Conservation (phyloP, 1,140 invertebrate species). For the Sminthurinus signatus region DNA sequence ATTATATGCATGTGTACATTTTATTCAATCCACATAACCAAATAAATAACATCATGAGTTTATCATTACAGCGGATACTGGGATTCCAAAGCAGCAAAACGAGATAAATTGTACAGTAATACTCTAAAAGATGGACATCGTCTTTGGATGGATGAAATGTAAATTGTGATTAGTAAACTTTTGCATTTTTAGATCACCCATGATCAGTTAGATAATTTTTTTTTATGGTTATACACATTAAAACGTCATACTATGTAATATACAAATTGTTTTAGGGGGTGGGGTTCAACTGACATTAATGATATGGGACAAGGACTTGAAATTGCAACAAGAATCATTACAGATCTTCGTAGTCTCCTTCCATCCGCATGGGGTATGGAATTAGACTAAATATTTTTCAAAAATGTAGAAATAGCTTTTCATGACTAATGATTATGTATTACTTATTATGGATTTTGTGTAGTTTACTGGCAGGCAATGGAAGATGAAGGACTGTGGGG, state of each 20-base stretch:
- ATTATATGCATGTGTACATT: too few relatives aligned
- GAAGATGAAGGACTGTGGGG: conserved; percentile 30
- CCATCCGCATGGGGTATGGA: conserved; percentile 31
- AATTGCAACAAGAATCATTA: conserved; percentile 26
- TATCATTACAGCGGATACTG: too few relatives aligned
- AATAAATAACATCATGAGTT: too few relatives aligned
- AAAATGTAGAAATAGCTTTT: not conserved
- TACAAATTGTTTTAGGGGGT: conserved; percentile 8
- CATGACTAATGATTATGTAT: not conserved
- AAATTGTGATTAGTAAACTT: too few relatives aligned
- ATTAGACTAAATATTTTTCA: too few relatives aligned
- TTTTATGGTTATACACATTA: too few relatives aligned
- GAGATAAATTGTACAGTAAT: conserved; percentile 19
- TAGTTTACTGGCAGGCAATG: conserved; percentile 36
- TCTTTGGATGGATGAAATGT: conserved; percentile 40
- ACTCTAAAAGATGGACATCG: conserved; percentile 22
- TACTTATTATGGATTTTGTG: not conserved
- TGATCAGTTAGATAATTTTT: too few relatives aligned
- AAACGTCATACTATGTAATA: too few relatives aligned
- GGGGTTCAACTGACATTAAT: not conserved
- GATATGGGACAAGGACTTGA: conserved; percentile 32
- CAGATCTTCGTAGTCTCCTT: conserved; percentile 19
- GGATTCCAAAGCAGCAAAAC: conserved; percentile 1
- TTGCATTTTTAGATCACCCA: too few relatives aligned
- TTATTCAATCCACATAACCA: too few relatives aligned